A percentile compares a stretch with the other conserved stretches of the same genome.
Conservation (phyloP, 2,888 invertebrate species). For the Acanthosepion esculentum region DNA sequence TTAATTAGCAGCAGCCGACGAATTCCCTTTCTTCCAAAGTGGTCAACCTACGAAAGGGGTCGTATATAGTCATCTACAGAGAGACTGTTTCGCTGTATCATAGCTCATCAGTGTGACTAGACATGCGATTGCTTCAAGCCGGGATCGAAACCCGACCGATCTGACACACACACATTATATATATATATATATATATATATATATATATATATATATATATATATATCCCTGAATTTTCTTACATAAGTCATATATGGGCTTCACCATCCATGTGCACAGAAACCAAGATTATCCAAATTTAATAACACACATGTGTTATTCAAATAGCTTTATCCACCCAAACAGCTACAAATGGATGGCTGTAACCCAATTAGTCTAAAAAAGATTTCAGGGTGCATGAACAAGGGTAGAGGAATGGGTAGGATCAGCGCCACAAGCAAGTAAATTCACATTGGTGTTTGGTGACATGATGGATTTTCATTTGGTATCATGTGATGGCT, state of each 20-base stretch:
- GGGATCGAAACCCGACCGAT: no score
- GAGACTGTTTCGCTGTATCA: no score
- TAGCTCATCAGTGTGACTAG: no score
- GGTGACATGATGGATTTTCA: conserved; percentile 33
- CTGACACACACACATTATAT: no score
- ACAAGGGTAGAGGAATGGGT: not conserved
- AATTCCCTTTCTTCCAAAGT: no score
- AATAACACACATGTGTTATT: not conserved
- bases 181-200: conserved; percentile 8
- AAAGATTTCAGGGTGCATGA: not conserved
- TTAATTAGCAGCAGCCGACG: no score
- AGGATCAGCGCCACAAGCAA: not conserved
- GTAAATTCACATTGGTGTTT: not conserved
- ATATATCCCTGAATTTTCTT: not conserved
- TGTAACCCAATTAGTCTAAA: not conserved
- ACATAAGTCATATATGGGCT: no score
- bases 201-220: not conserved
- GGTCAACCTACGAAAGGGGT: no score
- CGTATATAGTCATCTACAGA: no score
- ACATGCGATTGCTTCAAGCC: no score
- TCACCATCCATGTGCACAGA: not conserved
- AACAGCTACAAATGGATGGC: not conserved
- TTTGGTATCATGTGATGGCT: not conserved
- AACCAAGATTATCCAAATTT: not conserved
- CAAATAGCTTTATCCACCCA: not conserved